Evolutionary conservation across 1,140 invertebrate species (phyloP), one percentile per base, ranked within the genome.

Genomic region (Papilio machaon): DNA sequence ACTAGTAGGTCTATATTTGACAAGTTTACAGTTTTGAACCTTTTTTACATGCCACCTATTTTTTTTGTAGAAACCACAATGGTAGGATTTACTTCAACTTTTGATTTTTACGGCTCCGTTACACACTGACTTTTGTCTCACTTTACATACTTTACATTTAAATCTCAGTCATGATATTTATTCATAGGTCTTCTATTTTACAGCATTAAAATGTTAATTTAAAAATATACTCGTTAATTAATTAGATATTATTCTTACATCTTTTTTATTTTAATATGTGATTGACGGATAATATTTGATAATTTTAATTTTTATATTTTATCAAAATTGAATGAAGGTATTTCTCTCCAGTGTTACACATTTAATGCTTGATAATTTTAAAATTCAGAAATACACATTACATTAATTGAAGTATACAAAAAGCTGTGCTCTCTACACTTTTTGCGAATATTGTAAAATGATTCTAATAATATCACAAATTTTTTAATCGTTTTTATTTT

Each of bases 381-480:
- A 64, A 64, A 64, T 58, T 58, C 10, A 23, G 7, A 64, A 30
- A 64, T 64, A 64, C 23, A 30, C 23, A 30, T 30, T 0, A 64
- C 23, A 64, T 13, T 64, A 23, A 64, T 13, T 4, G 5, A 67
- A 67, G 23, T 30, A 35, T 67, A 30, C 64, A 35, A 35, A 67
- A 30, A 67, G 11, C 64, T 67, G 64, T 35, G 64, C 64, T 67
- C 64, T 67, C 64, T 67, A 35, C 23, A 35, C 64, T 35, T 67
- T 35, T 67, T 35, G 23, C 23, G 23, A 35, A 67, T 67, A 38
- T 35, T 67, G 64, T 67, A 67, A 67, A 35, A 67, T 35, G 30
- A 67, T 67, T 13, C 30, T 67, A 30, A 67, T 64, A 35, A 64
- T 67, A 67, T 67, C 23, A 67, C 64, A 67, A 67, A 67, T 67